These are phyloP conservation scores for Micrasema minimum DNA, from an alignment of 1,140 invertebrate species.

Conservation along the genomic window DNA sequence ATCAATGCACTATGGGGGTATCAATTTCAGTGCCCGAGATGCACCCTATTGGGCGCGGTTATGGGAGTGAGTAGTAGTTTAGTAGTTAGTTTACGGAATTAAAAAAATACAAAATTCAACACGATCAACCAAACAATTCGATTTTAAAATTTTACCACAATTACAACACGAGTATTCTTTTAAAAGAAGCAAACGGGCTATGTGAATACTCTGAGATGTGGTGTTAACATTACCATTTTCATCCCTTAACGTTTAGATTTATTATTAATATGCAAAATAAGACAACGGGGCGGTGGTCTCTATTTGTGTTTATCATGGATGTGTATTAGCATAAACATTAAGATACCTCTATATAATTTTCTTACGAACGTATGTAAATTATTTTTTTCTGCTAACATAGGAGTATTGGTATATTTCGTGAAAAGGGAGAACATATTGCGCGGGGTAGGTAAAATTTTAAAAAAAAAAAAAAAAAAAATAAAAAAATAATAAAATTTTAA, in stretches of 20 bases:
- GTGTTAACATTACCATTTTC: conserved; percentile 50
- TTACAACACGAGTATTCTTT: conserved; percentile 28
- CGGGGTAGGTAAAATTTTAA: conserved; percentile 32
- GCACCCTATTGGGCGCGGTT: too few relatives aligned
- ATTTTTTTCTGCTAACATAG: conserved; percentile 51
- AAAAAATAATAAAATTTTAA: too few relatives aligned
- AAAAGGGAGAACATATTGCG: conserved; percentile 14
- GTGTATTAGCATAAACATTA: conserved; percentile 43
- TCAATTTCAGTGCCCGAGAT: too few relatives aligned
- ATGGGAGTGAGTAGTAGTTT: too few relatives aligned
- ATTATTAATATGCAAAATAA: conserved; percentile 54
- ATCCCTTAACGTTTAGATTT: conserved; percentile 50
- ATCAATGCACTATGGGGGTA: too few relatives aligned
- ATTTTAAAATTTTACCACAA: conserved; percentile 28
- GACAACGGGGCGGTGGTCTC: conserved; percentile 37
- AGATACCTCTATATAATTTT: conserved; percentile 49
- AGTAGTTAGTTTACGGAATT: too few relatives aligned
- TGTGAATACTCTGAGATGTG: conserved; percentile 23
- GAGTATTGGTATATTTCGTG: conserved; percentile 48
- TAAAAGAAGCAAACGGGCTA: conserved; percentile 34
- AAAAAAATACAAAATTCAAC: conserved; percentile 6
- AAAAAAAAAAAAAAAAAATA: too few relatives aligned
- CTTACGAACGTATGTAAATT: conserved; percentile 54
- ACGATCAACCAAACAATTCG: conserved; percentile 29
- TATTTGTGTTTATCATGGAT: conserved; percentile 32